These are phyloP conservation scores for Augochlora pura DNA, from an alignment of 1,140 invertebrate genomes.

Conservation along the genomic window DNA sequence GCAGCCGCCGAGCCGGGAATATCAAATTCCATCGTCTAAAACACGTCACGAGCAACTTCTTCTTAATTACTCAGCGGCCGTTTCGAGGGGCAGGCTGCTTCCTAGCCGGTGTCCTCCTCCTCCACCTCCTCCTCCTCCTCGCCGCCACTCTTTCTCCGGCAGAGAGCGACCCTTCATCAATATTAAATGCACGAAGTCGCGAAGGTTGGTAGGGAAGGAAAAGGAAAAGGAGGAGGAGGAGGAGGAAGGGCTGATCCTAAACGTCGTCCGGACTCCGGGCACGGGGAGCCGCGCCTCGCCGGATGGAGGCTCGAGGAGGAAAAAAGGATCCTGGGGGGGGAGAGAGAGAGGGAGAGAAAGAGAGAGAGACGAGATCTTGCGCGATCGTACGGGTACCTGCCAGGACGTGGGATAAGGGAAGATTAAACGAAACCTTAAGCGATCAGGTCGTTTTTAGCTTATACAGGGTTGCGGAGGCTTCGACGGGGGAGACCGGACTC, in stretches of 20 bases:
- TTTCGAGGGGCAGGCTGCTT: neutral
- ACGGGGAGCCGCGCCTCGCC: neutral
- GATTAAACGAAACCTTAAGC: conserved; percentile 68
- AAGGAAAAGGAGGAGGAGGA: too few species aligned
- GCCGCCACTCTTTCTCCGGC: neutral
- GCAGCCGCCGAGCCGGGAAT: neutral
- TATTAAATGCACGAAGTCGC: conserved; percentile 51
- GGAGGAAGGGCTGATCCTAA: conserved; percentile 50
- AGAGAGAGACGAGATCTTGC: conserved; percentile 35
- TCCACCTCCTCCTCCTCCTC: too few species aligned
- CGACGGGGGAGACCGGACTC: conserved; percentile 1
- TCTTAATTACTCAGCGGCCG: neutral
- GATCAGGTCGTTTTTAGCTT: conserved; percentile 64
- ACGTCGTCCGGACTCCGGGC: conserved; percentile 43
- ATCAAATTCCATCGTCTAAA: neutral
- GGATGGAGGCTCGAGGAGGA: conserved; percentile 22
- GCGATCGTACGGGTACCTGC: conserved; percentile 56
- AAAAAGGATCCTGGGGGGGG: conserved; percentile 4
- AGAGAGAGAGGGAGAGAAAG: too few species aligned
- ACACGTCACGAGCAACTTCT: neutral
- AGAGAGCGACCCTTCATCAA: conserved; percentile 47
- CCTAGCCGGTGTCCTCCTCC: neutral
- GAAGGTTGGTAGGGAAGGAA: neutral
- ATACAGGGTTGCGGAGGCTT: conserved; percentile 21
- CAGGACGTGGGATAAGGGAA: conserved; percentile 62